Percentiles rank a stretch among this genome's conserved stretches.
Conservation (phyloP, 2,888 invertebrate species). For the Patella ulyssiponensis region DNA sequence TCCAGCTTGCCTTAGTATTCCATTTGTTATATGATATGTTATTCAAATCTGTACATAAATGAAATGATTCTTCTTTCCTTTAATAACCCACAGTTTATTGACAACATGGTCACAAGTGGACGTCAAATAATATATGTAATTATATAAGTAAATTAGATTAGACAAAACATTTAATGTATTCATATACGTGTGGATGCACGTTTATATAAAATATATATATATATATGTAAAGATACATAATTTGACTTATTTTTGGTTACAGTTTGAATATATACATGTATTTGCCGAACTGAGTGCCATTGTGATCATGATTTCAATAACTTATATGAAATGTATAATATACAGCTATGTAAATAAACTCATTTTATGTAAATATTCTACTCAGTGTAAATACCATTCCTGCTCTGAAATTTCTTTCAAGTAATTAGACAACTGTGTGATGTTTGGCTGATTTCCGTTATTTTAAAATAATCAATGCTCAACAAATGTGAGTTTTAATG, state of each 20-base stretch:
- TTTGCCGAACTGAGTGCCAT: background rate
- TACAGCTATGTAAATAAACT: background rate
- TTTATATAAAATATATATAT: too few species aligned
- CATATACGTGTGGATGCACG: too few species aligned
- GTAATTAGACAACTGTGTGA: background rate
- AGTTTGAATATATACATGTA: too few species aligned
- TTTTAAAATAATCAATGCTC: conserved; percentile 1
- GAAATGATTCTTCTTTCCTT: too few species aligned
- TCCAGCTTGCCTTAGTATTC: conserved; percentile 3
- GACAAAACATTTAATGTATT: too few species aligned
- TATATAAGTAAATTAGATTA: too few species aligned
- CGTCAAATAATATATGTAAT: too few species aligned
- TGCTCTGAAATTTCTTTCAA: background rate
- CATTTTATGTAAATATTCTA: background rate
- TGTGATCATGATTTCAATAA: conserved; percentile 10
- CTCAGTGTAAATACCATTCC: conserved; percentile 11
- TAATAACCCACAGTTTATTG: too few species aligned
- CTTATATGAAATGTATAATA: background rate
- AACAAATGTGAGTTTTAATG: background rate
- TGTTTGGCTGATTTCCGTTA: background rate
- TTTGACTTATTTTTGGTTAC: too few species aligned
- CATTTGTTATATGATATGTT: background rate
- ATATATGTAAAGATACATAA: too few species aligned
- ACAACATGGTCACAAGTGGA: too few species aligned
- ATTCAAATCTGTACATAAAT: too few species aligned